Base-by-base conservation (phyloP, 2,888 invertebrate genomes). In the Imbricaverruca yamaguchii region DNA sequence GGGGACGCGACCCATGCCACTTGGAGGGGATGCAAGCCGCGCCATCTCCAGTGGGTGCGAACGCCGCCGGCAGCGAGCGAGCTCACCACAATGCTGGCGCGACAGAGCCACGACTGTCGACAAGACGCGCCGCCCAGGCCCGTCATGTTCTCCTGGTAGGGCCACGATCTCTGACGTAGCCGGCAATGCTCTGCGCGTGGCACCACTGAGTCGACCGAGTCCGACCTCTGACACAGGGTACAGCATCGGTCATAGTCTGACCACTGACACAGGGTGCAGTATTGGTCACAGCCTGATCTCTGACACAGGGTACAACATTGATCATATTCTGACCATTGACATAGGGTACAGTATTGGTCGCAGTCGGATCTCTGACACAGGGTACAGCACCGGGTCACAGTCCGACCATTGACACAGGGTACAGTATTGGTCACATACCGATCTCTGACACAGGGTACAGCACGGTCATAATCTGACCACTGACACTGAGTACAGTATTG, bases 81-180 rank as follows among this genome's bases (percentile, higher is more conserved):
- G 39, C 78, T 78, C n/a, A 78, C 78, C 57, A 21, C 78, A 13
- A 83, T 81, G 81, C 82, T 80, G 9, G 82, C 82, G 83, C 83
- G 82, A 18, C 81, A 83, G 18, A 82, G 77, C 18, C 83, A 79
- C 18, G 83, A 83, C 55, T 81, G 83, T 25, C 78, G 63, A 23
- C 25, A 82, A 82, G 81, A 80, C 83, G 25, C 83, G 83, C 39
- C 39, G 39, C 39, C 39, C 2, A 39, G 39, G 39, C 39, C 39
- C 39, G 39, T 39, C 39, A 39, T 39, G 39, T 39, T 61, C 78
- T 57, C n/a, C 65, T n/a, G 65, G 23, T 23, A 8, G 9, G 65
- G 65, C 65, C 65, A 65, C n/a, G 65, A 65, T 10, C 18, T n/a
- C 65, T 65, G 65, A n/a, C 65, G n/a, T 23, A 10, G 65, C 23